Percentiles rank a stretch among this genome's conserved stretches.
phyloP scores from a whole-genome alignment of 92 coral and sea anemone species.

The Heteractis magnifica region DNA sequence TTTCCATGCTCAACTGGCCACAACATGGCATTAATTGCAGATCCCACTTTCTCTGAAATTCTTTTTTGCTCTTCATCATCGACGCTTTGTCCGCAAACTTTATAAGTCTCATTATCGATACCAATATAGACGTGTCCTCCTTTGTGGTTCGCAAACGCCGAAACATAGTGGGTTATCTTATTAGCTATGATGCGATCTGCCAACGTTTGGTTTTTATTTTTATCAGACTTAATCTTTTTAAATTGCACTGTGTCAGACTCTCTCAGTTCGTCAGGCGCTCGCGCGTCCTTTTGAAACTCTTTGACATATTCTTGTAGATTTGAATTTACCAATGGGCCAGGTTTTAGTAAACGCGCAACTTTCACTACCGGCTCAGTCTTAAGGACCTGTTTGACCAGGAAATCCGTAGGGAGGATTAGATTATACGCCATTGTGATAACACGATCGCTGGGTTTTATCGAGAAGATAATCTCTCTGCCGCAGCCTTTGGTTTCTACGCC shows the following conservation, averaged over 20 bases:
- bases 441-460: slow-evolving; percentile 30
- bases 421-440: slow-evolving; percentile 31
- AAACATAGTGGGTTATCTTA: slow-evolving; percentile 24
- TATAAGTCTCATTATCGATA: slow-evolving; percentile 31
- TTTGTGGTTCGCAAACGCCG: slow-evolving; percentile 49
- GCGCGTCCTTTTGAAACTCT: slow-evolving; percentile 22
- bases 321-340: slow-evolving; percentile 28
- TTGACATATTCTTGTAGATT: neutral
- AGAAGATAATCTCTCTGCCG: slow-evolving; percentile 26
- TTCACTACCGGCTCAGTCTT: slow-evolving; percentile 36
- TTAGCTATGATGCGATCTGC: slow-evolving; percentile 56
- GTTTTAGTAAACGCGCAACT: slow-evolving; percentile 35
- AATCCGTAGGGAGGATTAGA: slow-evolving; percentile 27
- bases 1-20: slow-evolving; percentile 37
- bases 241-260: slow-evolving; percentile 38
- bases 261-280: slow-evolving; percentile 7
- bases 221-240: slow-evolving; percentile 38
- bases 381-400: slow-evolving; percentile 35
- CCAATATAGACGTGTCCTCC: slow-evolving; percentile 52
- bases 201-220: slow-evolving; percentile 29
- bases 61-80: slow-evolving; percentile 18
- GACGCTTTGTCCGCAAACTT: slow-evolving; percentile 23
- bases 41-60: slow-evolving; percentile 16
- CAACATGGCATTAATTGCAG: slow-evolving; percentile 31
- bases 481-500: slow-evolving; percentile 5